Base-by-base conservation (phyloP, 2,888 invertebrate genomes). In the Atrina japonica region DNA sequence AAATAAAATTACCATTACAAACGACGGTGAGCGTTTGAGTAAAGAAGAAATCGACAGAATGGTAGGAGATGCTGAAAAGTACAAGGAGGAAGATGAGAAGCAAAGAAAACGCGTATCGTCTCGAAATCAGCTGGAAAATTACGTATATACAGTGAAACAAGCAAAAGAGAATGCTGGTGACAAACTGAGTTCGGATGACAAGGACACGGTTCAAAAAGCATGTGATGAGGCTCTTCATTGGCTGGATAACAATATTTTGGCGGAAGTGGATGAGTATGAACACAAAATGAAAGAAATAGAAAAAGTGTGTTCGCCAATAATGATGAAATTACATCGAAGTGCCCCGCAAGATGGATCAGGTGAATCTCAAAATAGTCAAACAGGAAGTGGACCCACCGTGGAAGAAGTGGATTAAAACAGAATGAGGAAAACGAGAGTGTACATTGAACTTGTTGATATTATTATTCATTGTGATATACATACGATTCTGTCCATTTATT, bases 31-130 rank as follows among this genome's bases (percentile, higher is more conserved):
- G 0, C 93, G 96, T 3, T 92, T 96, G 14, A 95, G 94, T 69
- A 95, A 96, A 88, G 94, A 94, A 21, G 96, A 96, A 65, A 96
- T 96, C 66, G 96, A 96, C 82, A 93, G 94, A 78, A 96, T 89
- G 89, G 81, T 88, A 47, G 70, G 73, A n/a, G 88, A 88, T 1
- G 88, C 88, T 0, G 86, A 89, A 58, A 80, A 80, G 70, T 89
- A 85, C 81, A 81, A 79, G 65, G 84, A 82, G 2, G 89, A 88
- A 50, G 89, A 89, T 66, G 85, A 87, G 25, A 85, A 80, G 64
- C 87, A 88, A 70, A 77, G 81, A 29, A 78, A 88, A 25, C 75
- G 82, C 9, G 73, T 88, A 14, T 66, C 75, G 3, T 76, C 85
- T n/a, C 80, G 84, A 64, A 88, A 88, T 70, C 71, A 78, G 27